A percentile compares a stretch with the other conserved stretches of the same genome.
Conservation (phyloP, 2,113 vertebrate genomes). For the Kryptolebias marmoratus region DNA sequence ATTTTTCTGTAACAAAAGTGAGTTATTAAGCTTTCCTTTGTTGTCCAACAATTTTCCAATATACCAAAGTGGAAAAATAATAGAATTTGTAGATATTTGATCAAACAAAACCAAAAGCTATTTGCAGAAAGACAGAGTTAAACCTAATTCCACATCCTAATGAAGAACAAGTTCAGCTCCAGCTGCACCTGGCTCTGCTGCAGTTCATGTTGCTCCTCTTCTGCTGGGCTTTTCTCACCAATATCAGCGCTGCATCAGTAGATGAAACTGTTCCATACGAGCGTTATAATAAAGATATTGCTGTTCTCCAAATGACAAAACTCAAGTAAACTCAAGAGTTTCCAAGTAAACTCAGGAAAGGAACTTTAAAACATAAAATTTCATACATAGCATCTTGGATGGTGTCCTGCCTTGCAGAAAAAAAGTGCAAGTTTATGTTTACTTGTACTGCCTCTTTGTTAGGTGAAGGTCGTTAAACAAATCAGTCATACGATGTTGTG, state of each 20-base stretch:
- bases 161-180: background rate
- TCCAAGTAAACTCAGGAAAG: too few species aligned
- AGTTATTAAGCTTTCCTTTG: too few species aligned
- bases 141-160: too few species aligned
- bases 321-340: background rate
- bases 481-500: too few species aligned
- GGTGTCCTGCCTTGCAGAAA: too few species aligned
- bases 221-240: slow-evolving; percentile 30
- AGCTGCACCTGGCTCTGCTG: slow-evolving; percentile 33
- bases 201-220: slow-evolving; percentile 7
- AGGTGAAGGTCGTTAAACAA: background rate
- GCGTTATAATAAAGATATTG: slow-evolving; percentile 35
- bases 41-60: background rate
- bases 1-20: too few species aligned
- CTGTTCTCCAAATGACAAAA: slow-evolving; percentile 3
- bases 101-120: background rate
- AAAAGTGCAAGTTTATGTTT: too few species aligned
- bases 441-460: too few species aligned
- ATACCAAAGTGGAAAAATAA: background rate
- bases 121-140: background rate
- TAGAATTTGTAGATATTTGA: too few species aligned
- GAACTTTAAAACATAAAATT: too few species aligned
- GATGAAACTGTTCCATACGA: slow-evolving; percentile 53
- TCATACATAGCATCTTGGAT: too few species aligned
- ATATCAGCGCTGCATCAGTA: slow-evolving; percentile 64